Evolutionary conservation across 2,797 vertebrate genomes (phyloP).

Genomic region (Buceros bicornis): DNA sequence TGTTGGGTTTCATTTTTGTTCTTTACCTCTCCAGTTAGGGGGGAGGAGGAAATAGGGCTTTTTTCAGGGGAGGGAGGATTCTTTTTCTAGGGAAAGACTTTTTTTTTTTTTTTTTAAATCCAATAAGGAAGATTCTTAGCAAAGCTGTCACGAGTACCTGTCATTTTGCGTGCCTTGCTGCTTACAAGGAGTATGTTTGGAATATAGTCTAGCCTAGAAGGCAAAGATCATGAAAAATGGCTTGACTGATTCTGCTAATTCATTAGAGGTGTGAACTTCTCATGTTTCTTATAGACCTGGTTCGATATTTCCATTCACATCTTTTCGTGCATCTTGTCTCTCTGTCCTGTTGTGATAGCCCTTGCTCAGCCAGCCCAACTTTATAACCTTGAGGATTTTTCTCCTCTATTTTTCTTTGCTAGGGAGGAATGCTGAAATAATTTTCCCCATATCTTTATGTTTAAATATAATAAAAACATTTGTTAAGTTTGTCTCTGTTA

Average conservation of each 20-base stretch:
- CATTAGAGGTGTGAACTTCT: background rate
- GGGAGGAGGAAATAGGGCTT: background rate
- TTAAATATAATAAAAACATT: background rate
- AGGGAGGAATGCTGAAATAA: background rate
- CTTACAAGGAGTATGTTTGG: background rate
- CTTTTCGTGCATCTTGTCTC: background rate
- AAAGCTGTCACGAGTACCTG: background rate
- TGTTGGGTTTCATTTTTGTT: background rate
- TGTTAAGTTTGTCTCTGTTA: background rate
- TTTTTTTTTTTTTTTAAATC: background rate
- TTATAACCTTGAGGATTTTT: background rate
- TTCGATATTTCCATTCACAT: background rate
- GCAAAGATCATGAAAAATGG: background rate
- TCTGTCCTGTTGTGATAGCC: background rate
- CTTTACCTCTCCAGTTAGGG: background rate
- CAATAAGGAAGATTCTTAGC: background rate
- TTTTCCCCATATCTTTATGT: background rate
- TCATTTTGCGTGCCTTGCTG: fast-evolving
- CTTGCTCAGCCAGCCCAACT: background rate
- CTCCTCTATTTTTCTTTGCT: background rate
- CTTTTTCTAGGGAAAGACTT: background rate
- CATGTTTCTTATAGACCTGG: background rate
- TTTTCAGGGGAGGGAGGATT: background rate
- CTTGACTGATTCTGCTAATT: background rate
- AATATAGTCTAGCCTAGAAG: background rate